Percentiles rank a stretch among this genome's conserved stretches.
Evolutionary conservation across 2,113 vertebrate genomes (phyloP).

Genomic region (Tricholaema leucomelas): DNA sequence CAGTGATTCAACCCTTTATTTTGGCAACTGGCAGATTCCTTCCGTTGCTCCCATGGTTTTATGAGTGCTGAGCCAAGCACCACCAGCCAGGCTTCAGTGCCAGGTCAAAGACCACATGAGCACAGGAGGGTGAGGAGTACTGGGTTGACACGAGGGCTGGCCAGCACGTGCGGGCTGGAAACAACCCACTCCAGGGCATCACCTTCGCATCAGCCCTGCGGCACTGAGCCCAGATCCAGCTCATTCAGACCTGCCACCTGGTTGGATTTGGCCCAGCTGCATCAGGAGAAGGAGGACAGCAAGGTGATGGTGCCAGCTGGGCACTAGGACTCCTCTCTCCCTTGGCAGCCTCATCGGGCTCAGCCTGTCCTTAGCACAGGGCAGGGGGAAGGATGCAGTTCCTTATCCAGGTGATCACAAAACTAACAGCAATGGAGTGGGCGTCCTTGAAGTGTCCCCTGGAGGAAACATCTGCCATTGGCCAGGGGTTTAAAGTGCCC

Average conservation of each 20-base stretch:
- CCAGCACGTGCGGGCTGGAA: neutral
- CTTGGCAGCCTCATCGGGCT: neutral
- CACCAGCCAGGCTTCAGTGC: neutral
- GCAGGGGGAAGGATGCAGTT: neutral
- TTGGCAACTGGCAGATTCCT: constrained; percentile 15
- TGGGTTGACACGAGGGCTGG: fast-evolving
- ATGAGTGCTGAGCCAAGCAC: fast-evolving
- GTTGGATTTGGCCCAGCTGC: neutral
- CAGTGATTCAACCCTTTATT: neutral
- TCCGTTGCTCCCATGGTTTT: neutral
- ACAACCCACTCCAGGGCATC: neutral
- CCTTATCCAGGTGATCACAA: constrained; percentile 34
- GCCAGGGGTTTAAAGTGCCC: constrained; percentile 31
- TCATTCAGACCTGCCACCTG: neutral
- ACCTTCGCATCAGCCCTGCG: fast-evolving
- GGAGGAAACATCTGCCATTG: constrained; percentile 27
- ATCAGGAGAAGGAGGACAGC: neutral
- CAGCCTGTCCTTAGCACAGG: neutral
- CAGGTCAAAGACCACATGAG: neutral
- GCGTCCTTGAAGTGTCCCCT: constrained; percentile 14
- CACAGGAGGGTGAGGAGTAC: fast-evolving
- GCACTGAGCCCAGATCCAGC: neutral
- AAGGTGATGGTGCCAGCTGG: neutral
- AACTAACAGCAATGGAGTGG: neutral
- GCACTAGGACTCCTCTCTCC: neutral